Evolutionary conservation across 2,797 vertebrate species (phyloP).

Genomic region (Lophotriccus pileatus): DNA sequence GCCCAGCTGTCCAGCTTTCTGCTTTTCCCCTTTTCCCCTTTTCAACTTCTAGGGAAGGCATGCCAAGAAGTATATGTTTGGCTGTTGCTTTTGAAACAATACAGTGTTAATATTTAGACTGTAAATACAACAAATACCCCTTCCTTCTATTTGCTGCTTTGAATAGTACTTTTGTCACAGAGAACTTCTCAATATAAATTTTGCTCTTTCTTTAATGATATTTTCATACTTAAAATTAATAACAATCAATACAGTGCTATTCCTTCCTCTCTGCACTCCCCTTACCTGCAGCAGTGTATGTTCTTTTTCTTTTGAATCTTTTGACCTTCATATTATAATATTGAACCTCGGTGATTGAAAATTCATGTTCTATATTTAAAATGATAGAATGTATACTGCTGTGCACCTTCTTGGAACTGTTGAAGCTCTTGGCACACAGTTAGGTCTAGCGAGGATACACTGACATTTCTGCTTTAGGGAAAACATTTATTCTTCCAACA

Average conservation of each 20-base stretch:
- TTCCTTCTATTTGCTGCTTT: neutral
- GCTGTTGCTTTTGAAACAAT: neutral
- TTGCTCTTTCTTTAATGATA: neutral
- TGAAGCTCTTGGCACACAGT: constrained; percentile 17
- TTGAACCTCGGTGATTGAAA: neutral
- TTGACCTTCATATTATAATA: neutral
- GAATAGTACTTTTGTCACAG: neutral
- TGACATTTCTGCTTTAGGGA: constrained; percentile 60
- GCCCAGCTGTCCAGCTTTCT: neutral
- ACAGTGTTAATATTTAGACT: neutral
- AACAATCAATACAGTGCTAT: neutral
- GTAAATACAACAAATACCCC: neutral
- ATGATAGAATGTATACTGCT: neutral
- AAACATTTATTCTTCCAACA: constrained; percentile 48
- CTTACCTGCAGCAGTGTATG: neutral
- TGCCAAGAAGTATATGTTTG: neutral
- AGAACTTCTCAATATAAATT: neutral
- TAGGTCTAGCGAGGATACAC: constrained; percentile 31
- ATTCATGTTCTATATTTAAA: neutral
- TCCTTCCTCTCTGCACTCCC: neutral
- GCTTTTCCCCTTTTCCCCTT: neutral
- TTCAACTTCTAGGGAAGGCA: neutral
- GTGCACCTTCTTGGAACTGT: neutral
- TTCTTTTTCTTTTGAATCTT: neutral
- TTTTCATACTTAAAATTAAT: neutral